phyloP scores from a whole-genome alignment of 2,888 invertebrate genomes.

The Tricholauxania praeusta region DNA sequence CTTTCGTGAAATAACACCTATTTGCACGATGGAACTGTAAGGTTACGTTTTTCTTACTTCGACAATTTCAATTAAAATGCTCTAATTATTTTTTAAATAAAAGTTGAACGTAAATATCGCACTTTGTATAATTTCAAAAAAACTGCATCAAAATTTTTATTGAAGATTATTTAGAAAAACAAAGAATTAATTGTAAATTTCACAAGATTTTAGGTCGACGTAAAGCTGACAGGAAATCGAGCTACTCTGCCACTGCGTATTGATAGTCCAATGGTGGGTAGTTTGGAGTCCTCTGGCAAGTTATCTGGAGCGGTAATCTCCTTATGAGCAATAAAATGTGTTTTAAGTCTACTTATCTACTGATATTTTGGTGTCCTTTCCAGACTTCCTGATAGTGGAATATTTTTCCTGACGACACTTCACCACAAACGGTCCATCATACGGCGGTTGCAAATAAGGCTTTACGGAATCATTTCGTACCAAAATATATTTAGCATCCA shows the following conservation, averaged over 20 bases:
- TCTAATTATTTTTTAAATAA: no score
- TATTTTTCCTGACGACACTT: constrained; percentile 22
- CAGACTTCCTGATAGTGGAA: constrained; percentile 19
- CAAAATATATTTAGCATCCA: constrained; percentile 25
- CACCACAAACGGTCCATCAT: constrained; percentile 38
- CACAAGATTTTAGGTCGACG: background rate
- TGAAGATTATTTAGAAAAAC: no score
- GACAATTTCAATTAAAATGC: no score
- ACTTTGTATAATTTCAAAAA: no score
- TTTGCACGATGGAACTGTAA: no score
- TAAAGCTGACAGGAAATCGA: background rate
- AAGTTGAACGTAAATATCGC: no score
- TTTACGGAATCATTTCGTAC: constrained; percentile 35
- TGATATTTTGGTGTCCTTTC: constrained; percentile 22
- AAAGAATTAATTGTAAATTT: no score
- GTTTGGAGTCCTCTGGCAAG: background rate
- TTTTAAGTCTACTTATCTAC: constrained; percentile 32
- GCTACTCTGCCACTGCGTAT: constrained; percentile 1
- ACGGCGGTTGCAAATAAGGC: no score
- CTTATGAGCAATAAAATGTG: constrained; percentile 26
- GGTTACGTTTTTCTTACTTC: no score
- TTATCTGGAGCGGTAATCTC: background rate
- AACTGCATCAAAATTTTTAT: no score
- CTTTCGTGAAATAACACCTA: no score
- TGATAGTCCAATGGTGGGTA: background rate